Conservation (phyloP, 2,888 invertebrate species). For the Ophioninae sp. region DNA sequence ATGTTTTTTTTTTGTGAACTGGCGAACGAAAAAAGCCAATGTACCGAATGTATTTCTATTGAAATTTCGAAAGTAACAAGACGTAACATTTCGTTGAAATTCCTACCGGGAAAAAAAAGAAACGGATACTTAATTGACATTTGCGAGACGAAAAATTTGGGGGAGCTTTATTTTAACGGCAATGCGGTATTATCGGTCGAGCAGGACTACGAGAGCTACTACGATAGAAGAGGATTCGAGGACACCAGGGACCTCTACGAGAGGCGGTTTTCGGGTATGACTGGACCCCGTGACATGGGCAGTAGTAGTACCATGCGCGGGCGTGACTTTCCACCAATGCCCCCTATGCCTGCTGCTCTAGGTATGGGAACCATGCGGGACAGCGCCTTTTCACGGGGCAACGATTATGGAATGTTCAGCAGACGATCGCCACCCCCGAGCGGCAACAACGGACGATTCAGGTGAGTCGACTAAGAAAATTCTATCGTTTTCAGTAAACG, state of each 20-base stretch:
- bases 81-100: neutral
- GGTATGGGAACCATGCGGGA: slow-evolving; percentile 87
- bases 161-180: slow-evolving; percentile 72
- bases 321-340: slow-evolving; percentile 85
- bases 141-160: slow-evolving; percentile 3
- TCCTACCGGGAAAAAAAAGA: neutral
- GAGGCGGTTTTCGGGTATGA: slow-evolving; percentile 87
- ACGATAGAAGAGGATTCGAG: slow-evolving; percentile 89
- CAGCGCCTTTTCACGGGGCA: slow-evolving; percentile 83
- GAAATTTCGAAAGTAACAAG: neutral
- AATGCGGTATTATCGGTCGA: slow-evolving; percentile 75
- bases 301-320: slow-evolving; percentile 80
- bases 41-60: neutral
- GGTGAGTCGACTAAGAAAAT: slow-evolving; percentile 72
- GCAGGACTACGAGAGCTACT: slow-evolving; percentile 89
- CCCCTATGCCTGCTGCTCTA: slow-evolving; percentile 88
- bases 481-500: neutral
- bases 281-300: slow-evolving; percentile 82
- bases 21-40: neutral
- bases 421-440: slow-evolving; percentile 88
- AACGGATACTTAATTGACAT: neutral
- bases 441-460: slow-evolving; percentile 80
- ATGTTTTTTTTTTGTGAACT: neutral
- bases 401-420: slow-evolving; percentile 91
- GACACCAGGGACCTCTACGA: slow-evolving; percentile 91